Evolutionary conservation across 2,113 vertebrate species (phyloP).

Genomic region (Colaptes auratus): DNA sequence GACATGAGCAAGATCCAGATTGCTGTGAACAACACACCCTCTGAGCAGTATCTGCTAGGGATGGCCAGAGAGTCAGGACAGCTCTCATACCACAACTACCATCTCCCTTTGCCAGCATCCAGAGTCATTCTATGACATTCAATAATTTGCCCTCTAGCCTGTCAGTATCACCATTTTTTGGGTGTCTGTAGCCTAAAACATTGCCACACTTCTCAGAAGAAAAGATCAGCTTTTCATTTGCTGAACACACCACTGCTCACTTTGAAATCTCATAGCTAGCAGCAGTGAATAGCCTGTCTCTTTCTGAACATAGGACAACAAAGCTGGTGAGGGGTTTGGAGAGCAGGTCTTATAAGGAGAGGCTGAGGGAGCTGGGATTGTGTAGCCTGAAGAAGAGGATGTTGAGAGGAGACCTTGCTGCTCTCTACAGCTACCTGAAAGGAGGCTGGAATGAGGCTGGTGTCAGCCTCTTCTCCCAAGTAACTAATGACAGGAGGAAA

Average conservation of each 20-base stretch:
- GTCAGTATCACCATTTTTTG: constrained; percentile 12
- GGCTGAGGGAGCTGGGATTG: too few species aligned
- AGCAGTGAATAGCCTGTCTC: neutral
- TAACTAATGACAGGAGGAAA: too few species aligned
- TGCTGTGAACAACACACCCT: neutral
- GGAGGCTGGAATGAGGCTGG: too few species aligned
- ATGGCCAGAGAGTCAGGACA: neutral
- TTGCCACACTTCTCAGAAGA: neutral
- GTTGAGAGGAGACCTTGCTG: too few species aligned
- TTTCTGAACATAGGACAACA: neutral
- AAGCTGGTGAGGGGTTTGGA: too few species aligned
- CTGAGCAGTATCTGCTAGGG: neutral
- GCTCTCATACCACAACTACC: constrained; percentile 6
- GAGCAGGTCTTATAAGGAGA: too few species aligned
- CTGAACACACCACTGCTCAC: neutral
- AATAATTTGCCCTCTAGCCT: constrained; percentile 13
- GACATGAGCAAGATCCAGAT: constrained; percentile 34
- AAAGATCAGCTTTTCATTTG: neutral
- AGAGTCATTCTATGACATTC: neutral
- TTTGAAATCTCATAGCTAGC: neutral
- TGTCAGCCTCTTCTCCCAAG: too few species aligned
- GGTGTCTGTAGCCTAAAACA: neutral
- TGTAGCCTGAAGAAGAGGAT: too few species aligned
- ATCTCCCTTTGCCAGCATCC: neutral
- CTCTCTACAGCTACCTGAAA: too few species aligned